These are phyloP conservation scores for Pipa parva DNA, from an alignment of 2,113 vertebrate genomes.

Conservation along the genomic window DNA sequence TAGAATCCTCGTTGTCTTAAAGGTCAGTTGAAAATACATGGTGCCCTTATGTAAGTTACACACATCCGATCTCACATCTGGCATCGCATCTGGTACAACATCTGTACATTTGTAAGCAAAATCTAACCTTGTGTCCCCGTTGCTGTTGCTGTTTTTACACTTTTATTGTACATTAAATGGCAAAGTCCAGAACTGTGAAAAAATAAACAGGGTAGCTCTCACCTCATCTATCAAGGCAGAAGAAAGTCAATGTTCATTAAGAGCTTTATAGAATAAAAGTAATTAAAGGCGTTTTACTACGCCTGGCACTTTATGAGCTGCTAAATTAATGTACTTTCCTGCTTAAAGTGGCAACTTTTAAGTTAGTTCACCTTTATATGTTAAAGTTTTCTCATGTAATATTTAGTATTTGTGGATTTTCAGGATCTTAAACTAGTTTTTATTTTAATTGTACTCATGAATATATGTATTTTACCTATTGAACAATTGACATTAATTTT, in stretches of 20 bases:
- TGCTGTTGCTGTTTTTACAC: not conserved
- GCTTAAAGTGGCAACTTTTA: not conserved
- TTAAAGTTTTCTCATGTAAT: no score
- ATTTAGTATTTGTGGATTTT: no score
- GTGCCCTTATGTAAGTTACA: not conserved
- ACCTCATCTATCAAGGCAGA: not conserved
- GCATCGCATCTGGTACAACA: not conserved
- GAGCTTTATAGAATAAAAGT: constrained; percentile 2
- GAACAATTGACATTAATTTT: no score
- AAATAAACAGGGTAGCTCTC: not conserved
- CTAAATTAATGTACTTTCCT: constrained; percentile 1
- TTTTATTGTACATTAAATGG: not conserved
- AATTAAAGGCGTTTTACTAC: not conserved
- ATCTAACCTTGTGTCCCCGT: not conserved
- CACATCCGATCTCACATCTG: not conserved
- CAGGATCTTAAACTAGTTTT: no score
- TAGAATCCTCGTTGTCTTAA: not conserved
- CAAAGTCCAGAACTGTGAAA: not conserved
- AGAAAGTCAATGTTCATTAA: constrained; percentile 5
- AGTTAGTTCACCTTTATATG: not conserved
- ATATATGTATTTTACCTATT: no score
- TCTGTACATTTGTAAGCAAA: not conserved
- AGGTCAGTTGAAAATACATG: not conserved
- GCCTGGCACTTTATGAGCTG: not conserved
- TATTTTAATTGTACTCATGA: no score